Conservation (phyloP, 2,888 invertebrate genomes). For the Napeogenes sylphis region DNA sequence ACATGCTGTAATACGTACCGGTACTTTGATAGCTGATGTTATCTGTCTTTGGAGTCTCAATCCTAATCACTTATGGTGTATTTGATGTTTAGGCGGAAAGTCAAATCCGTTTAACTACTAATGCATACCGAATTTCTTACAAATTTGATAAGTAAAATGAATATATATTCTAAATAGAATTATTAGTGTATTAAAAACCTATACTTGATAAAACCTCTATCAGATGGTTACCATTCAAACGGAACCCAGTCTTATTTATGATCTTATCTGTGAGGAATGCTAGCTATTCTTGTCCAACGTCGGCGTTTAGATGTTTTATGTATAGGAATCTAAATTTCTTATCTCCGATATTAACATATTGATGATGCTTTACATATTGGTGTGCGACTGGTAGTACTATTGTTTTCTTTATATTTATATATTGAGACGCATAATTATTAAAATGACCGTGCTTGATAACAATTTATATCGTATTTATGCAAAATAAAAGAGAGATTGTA, state of each 20-base stretch:
- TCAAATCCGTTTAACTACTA: slow-evolving; percentile 19
- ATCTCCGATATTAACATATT: slow-evolving; percentile 74
- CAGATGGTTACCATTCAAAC: slow-evolving; percentile 45
- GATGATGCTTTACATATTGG: slow-evolving; percentile 69
- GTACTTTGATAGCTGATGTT: slow-evolving; percentile 28
- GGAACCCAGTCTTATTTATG: slow-evolving; percentile 53
- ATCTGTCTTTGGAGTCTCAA: slow-evolving; percentile 18
- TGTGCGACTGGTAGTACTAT: slow-evolving; percentile 53
- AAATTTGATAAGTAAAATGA: slow-evolving; percentile 32
- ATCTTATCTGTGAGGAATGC: slow-evolving; percentile 63
- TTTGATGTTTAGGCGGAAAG: slow-evolving; percentile 12
- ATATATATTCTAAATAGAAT: slow-evolving; percentile 33
- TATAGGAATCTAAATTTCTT: slow-evolving; percentile 64
- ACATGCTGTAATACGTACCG: slow-evolving; percentile 16
- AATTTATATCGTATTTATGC: no score
- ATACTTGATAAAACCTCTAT: slow-evolving; percentile 50
- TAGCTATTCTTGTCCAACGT: slow-evolving; percentile 59
- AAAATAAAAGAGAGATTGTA: no score
- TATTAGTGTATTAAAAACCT: slow-evolving; percentile 50
- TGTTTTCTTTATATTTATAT: slow-evolving; percentile 9
- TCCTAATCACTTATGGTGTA: slow-evolving; percentile 12
- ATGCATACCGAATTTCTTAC: slow-evolving; percentile 22
- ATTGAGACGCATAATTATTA: not conserved
- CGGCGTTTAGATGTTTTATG: slow-evolving; percentile 60
- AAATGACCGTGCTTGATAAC: not conserved